These are phyloP conservation scores for Neotragus moschatus DNA, from an alignment of 2,113 vertebrate genomes.

Conservation along the genomic window DNA sequence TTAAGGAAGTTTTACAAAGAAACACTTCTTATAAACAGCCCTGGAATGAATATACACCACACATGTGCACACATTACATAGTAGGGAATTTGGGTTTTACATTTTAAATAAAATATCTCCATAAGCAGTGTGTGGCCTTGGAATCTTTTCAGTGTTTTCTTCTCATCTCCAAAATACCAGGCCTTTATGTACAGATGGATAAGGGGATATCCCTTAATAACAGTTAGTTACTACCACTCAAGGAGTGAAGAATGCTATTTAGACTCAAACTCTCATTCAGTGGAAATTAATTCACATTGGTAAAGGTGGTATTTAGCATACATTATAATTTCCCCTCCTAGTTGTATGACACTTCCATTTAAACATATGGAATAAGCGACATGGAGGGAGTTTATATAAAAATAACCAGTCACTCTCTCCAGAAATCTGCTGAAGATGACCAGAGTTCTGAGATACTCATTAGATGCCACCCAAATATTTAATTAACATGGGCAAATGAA, in stretches of 20 bases:
- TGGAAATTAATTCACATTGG: background rate
- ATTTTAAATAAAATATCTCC: background rate
- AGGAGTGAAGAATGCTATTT: background rate
- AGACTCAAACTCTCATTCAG: conserved; percentile 20
- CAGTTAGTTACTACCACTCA: background rate
- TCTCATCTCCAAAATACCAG: background rate
- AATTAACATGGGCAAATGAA: background rate
- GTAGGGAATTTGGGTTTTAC: background rate
- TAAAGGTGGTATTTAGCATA: background rate
- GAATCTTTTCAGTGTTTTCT: background rate
- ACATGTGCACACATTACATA: background rate
- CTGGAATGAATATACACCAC: background rate
- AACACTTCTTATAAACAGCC: background rate
- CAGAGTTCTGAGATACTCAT: background rate
- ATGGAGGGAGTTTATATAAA: background rate
- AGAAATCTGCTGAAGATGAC: background rate
- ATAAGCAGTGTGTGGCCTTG: background rate
- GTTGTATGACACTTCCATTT: background rate
- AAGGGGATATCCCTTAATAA: background rate
- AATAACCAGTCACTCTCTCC: background rate
- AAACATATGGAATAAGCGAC: background rate
- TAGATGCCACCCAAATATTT: background rate
- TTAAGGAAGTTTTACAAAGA: background rate
- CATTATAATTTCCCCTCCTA: background rate
- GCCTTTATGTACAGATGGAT: background rate